Percentiles rank a stretch among this genome's conserved stretches.
These are phyloP conservation scores for Gambusia yucatana DNA, from an alignment of 2,797 vertebrate genomes.

Conservation along the genomic window DNA sequence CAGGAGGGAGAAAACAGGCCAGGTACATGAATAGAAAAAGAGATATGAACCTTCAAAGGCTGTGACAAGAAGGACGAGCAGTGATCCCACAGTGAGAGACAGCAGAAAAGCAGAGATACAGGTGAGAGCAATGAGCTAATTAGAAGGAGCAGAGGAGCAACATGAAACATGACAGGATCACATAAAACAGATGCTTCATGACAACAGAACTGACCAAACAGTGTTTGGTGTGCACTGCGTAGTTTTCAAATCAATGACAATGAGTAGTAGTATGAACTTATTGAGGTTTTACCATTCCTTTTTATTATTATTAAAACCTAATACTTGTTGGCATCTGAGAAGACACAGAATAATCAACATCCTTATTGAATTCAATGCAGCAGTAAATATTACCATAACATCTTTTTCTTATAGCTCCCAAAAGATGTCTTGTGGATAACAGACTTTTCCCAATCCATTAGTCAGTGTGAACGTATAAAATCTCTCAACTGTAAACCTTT, in stretches of 20 bases:
- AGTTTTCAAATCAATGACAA: background rate
- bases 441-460: conserved; percentile 15
- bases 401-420: background rate
- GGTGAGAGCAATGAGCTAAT: background rate
- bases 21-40: background rate
- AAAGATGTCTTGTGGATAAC: conserved; percentile 40
- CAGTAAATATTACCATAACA: background rate
- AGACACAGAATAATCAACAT: conserved; percentile 3
- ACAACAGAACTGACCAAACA: background rate
- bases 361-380: background rate
- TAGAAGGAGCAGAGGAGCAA: background rate
- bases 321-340: background rate
- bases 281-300: background rate
- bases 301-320: background rate
- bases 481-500: conserved; percentile 34
- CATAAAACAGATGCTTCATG: background rate
- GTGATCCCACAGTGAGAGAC: background rate
- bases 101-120: background rate
- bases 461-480: conserved; percentile 21
- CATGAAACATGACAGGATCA: background rate
- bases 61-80: background rate
- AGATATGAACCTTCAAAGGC: background rate
- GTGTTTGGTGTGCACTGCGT: background rate
- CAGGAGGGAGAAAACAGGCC: background rate
- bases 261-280: background rate